These are phyloP conservation scores for Mus minutoides DNA, from an alignment of 2,797 vertebrate genomes.

Conservation along the genomic window DNA sequence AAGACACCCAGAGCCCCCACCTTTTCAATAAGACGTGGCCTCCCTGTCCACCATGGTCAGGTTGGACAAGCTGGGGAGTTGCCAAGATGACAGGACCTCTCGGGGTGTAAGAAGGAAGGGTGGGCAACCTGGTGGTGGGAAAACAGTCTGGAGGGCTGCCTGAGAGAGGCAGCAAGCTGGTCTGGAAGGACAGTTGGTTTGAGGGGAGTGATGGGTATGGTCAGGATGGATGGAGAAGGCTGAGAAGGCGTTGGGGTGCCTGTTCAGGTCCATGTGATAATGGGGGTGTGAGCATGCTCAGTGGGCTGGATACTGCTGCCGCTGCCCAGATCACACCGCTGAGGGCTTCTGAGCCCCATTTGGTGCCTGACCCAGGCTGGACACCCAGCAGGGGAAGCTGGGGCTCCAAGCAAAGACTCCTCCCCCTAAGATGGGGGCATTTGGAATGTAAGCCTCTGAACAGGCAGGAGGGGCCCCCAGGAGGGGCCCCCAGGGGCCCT, in stretches of 20 bases:
- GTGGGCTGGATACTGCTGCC: too few relatives aligned
- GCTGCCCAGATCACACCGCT: neutral
- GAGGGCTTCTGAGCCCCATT: neutral
- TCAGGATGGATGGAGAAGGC: neutral
- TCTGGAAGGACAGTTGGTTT: neutral
- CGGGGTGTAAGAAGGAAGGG: neutral
- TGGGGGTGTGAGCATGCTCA: neutral
- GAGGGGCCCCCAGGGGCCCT: neutral
- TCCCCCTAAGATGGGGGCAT: fast-evolving
- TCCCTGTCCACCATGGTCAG: neutral
- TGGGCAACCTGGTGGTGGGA: too few relatives aligned
- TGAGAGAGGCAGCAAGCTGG: neutral
- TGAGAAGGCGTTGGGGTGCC: neutral
- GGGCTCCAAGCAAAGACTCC: neutral
- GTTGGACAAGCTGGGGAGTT: neutral
- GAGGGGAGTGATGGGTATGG: neutral
- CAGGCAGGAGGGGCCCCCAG: neutral
- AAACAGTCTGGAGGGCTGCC: neutral
- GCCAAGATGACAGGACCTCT: neutral
- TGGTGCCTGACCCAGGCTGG: neutral
- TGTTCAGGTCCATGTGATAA: neutral
- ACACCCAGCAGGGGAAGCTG: neutral
- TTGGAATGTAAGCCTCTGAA: neutral
- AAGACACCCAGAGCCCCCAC: neutral
- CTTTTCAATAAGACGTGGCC: neutral